A percentile compares a stretch with the other conserved stretches of the same genome.
These are phyloP conservation scores for Hypomesus transpacificus DNA, from an alignment of 2,113 vertebrate genomes.

Conservation along the genomic window DNA sequence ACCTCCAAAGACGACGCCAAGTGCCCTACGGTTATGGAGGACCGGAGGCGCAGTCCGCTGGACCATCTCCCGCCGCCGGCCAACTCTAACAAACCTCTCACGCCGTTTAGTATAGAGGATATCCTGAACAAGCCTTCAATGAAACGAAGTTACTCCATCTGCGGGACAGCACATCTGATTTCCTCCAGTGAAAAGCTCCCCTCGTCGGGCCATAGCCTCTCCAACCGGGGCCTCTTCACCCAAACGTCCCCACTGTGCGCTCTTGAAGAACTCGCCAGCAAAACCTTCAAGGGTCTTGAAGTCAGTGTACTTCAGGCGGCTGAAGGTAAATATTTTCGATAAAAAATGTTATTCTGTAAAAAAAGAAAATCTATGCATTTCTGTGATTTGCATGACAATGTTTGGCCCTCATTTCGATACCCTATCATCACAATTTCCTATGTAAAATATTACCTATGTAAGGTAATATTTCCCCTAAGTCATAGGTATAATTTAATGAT, in stretches of 20 bases:
- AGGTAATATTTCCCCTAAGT: no score
- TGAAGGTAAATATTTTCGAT: slow-evolving; percentile 76
- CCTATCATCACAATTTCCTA: no score
- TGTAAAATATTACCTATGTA: no score
- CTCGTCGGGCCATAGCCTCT: slow-evolving; percentile 75
- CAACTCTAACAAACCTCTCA: slow-evolving; percentile 92
- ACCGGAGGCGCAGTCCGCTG: slow-evolving; percentile 82
- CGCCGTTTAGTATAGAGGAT: slow-evolving; percentile 94
- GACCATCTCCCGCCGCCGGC: slow-evolving; percentile 89
- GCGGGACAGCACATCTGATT: slow-evolving; percentile 79
- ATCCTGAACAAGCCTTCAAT: slow-evolving; percentile 91
- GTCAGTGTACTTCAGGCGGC: slow-evolving; percentile 94
- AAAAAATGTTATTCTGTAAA: no score
- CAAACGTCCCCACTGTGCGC: slow-evolving; percentile 91
- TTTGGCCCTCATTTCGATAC: no score
- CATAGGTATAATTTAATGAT: no score
- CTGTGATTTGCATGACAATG: no score
- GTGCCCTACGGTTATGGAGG: slow-evolving; percentile 75
- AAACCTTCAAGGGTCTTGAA: slow-evolving; percentile 93
- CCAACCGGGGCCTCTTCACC: slow-evolving; percentile 79
- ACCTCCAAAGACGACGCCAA: slow-evolving; percentile 87
- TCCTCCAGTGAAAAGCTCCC: slow-evolving; percentile 80
- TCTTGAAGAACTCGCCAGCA: slow-evolving; percentile 92
- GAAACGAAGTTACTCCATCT: slow-evolving; percentile 81
- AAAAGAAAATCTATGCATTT: no score